phyloP scores from a whole-genome alignment of 1,140 invertebrate genomes.

The Laupala kohalensis region DNA sequence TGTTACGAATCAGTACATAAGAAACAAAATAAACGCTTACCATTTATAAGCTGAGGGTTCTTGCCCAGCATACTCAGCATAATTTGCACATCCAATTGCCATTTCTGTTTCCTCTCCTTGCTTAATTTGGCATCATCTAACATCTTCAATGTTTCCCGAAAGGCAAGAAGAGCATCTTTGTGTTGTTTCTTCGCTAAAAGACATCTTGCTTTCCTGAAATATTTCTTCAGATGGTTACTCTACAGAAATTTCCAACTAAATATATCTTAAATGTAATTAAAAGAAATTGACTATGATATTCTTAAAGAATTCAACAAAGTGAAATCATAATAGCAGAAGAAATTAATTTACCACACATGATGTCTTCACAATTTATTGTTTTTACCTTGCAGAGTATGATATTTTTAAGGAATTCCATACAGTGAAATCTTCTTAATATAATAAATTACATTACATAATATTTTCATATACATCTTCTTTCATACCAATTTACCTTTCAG shows the following conservation, averaged over 20 bases:
- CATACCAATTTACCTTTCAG: neutral
- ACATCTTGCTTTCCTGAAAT: constrained; percentile 44
- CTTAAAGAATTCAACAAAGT: neutral
- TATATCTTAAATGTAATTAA: neutral
- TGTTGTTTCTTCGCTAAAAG: constrained; percentile 56
- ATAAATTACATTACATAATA: neutral
- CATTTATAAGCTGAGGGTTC: constrained; percentile 21
- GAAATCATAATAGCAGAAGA: neutral
- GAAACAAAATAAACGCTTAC: constrained; percentile 1
- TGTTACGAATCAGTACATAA: no score
- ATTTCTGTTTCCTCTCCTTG: constrained; percentile 46
- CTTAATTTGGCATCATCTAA: constrained; percentile 51
- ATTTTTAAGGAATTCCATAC: neutral
- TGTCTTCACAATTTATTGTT: neutral
- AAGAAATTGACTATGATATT: neutral
- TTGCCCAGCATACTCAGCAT: constrained; percentile 53
- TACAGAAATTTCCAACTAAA: neutral
- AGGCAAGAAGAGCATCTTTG: constrained; percentile 48
- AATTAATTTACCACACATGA: neutral
- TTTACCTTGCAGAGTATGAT: neutral
- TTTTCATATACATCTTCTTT: neutral
- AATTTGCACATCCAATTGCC: constrained; percentile 50
- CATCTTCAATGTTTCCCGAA: constrained; percentile 44
- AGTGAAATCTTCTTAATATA: neutral
- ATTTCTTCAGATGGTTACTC: neutral